phyloP scores from a whole-genome alignment of 2,888 invertebrate genomes.

The Timema podura region DNA sequence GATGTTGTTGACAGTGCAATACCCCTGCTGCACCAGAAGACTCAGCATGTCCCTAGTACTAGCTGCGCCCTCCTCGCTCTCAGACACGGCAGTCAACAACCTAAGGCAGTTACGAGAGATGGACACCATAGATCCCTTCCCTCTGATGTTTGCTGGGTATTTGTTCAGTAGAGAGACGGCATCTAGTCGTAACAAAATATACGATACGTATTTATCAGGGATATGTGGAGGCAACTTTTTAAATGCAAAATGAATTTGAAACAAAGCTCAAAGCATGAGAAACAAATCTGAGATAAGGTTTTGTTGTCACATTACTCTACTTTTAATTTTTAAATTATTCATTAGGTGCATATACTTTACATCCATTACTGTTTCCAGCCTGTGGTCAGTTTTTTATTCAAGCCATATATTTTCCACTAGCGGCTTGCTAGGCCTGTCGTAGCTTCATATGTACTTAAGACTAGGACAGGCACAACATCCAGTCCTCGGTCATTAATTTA shows the following conservation, averaged over 20 bases:
- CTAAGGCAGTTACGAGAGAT: slow-evolving; percentile 58
- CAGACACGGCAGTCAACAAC: slow-evolving; percentile 53
- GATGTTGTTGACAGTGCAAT: slow-evolving; percentile 54
- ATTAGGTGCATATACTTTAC: too few relatives aligned
- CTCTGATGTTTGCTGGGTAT: slow-evolving; percentile 43
- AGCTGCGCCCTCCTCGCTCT: slow-evolving; percentile 43
- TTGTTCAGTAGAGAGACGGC: background rate
- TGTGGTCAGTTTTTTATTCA: too few relatives aligned
- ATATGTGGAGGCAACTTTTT: background rate
- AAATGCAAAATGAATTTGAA: too few relatives aligned
- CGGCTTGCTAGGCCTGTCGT: too few relatives aligned
- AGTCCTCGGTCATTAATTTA: too few relatives aligned
- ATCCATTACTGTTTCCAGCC: too few relatives aligned
- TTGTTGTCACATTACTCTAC: too few relatives aligned
- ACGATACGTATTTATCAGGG: slow-evolving; percentile 44
- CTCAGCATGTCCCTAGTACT: slow-evolving; percentile 50
- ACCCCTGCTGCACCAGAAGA: slow-evolving; percentile 49
- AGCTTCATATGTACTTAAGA: slow-evolving; percentile 33
- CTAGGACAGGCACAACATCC: too few relatives aligned
- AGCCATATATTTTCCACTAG: background rate
- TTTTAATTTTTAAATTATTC: too few relatives aligned
- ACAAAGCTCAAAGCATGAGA: too few relatives aligned
- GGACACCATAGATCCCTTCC: slow-evolving; percentile 13
- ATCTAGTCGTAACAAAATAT: slow-evolving; percentile 30
- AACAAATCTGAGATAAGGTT: too few relatives aligned